phyloP scores from a whole-genome alignment of 53 echinoderm and acorn worm genomes.

The Luidia sarsii region DNA sequence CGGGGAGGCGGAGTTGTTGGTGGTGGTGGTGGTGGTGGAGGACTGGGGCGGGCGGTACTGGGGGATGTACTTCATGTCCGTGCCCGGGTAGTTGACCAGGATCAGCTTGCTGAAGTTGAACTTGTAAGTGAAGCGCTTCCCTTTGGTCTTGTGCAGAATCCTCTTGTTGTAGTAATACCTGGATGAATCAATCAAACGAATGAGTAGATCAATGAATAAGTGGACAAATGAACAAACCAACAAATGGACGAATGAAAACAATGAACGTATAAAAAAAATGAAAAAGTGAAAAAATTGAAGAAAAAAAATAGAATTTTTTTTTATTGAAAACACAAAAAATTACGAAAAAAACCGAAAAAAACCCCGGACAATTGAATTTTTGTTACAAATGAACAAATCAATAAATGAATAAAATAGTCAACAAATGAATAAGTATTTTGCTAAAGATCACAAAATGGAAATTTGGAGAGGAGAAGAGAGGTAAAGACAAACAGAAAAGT shows the following conservation, averaged over 20 bases:
- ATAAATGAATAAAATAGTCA: no score
- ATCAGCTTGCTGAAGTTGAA: conserved; percentile 99
- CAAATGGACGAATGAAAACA: neutral
- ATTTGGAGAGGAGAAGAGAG: no score
- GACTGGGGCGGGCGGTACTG: conserved; percentile 67
- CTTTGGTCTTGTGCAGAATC: conserved; percentile 96
- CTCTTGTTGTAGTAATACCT: conserved; percentile 99
- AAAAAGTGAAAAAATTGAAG: neutral
- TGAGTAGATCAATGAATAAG: neutral
- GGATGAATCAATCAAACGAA: no score
- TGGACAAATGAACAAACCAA: no score
- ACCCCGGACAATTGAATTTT: no score
- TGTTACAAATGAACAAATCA: no score
- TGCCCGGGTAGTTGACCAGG: conserved; percentile 92
- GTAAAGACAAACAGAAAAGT: no score
- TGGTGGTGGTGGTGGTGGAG: conserved; percentile 62
- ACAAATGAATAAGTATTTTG: no score
- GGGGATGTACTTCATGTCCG: conserved; percentile 91
- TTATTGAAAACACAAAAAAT: no score
- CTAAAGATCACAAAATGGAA: no score
- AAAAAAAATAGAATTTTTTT: no score
- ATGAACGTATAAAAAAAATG: neutral
- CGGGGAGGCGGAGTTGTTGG: conserved; percentile 57
- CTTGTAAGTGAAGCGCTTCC: conserved; percentile 98
- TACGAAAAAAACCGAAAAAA: no score